These are phyloP conservation scores for Carapus acus DNA, from an alignment of 2,797 vertebrate species.

Conservation along the genomic window DNA sequence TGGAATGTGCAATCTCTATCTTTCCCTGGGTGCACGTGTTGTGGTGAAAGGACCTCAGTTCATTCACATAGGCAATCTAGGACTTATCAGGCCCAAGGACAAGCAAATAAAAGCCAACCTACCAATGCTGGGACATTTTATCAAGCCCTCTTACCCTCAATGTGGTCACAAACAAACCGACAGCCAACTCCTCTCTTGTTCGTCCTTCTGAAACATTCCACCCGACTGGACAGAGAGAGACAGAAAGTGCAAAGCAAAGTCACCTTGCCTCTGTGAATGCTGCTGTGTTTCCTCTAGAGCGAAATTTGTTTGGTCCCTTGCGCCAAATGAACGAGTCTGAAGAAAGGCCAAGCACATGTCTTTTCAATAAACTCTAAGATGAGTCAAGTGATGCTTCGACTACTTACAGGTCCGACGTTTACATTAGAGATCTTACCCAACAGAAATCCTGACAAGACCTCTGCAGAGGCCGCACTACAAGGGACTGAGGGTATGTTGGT, in stretches of 20 bases:
- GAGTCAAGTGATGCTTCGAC: background rate
- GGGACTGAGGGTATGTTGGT: background rate
- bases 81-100: conserved; percentile 79
- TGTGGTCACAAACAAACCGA: conserved; percentile 67
- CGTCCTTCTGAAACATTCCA: conserved; percentile 12
- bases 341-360: background rate
- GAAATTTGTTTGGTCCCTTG: too few species aligned
- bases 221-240: background rate
- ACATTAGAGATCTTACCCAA: conserved; percentile 18
- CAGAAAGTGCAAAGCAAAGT: conserved; percentile 6
- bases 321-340: background rate
- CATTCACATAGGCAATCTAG: conserved; percentile 76
- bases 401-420: conserved; percentile 4
- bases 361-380: background rate
- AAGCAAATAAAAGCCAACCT: conserved; percentile 73
- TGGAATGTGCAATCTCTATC: background rate
- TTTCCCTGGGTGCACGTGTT: conserved; percentile 28
- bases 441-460: conserved; percentile 12
- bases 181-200: conserved; percentile 49
- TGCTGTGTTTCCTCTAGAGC: too few species aligned
- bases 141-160: conserved; percentile 59
- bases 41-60: conserved; percentile 77
- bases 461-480: background rate
- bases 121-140: conserved; percentile 69
- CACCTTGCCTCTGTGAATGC: background rate